These are phyloP conservation scores for Monomorium pharaonis DNA, from an alignment of 1,140 invertebrate species.

Conservation along the genomic window DNA sequence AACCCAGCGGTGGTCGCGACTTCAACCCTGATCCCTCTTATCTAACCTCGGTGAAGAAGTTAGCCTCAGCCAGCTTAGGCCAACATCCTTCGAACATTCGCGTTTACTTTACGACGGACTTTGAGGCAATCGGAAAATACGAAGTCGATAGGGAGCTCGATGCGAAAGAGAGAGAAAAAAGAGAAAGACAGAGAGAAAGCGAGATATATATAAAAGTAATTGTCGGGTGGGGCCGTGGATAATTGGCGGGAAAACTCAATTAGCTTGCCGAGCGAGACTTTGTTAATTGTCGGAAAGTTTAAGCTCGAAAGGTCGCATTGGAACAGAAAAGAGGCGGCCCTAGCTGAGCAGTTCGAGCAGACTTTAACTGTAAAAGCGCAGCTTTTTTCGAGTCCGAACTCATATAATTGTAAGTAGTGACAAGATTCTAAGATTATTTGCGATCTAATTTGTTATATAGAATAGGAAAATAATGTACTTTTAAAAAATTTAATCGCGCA, in stretches of 20 bases:
- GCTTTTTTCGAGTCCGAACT: not conserved
- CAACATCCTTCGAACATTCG: conserved; percentile 14
- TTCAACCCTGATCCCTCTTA: conserved; percentile 34
- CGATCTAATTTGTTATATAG: not conserved
- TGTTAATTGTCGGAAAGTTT: conserved; percentile 51
- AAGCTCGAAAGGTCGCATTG: conserved; percentile 6
- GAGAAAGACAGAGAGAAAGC: not conserved
- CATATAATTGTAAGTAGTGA: not conserved
- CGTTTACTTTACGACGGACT: conserved; percentile 34
- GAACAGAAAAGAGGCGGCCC: conserved; percentile 15
- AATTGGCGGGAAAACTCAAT: conserved; percentile 70
- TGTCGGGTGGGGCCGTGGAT: conserved; percentile 6
- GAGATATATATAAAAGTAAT: conserved; percentile 47
- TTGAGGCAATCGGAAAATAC: conserved; percentile 17
- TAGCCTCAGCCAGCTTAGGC: conserved; percentile 14
- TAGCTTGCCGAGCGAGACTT: conserved; percentile 66
- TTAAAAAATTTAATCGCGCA: not conserved
- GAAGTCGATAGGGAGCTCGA: not conserved
- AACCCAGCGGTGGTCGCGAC: not conserved
- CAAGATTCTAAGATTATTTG: not conserved
- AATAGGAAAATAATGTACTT: not conserved
- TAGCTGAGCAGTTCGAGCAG: not conserved
- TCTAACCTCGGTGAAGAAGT: conserved; percentile 21
- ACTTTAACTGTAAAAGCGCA: conserved; percentile 20
- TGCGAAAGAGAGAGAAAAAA: not conserved